A percentile compares a stretch with the other conserved stretches of the same genome.
phyloP scores from a whole-genome alignment of 2,797 vertebrate species.

The Pseudomugil tenellus region DNA sequence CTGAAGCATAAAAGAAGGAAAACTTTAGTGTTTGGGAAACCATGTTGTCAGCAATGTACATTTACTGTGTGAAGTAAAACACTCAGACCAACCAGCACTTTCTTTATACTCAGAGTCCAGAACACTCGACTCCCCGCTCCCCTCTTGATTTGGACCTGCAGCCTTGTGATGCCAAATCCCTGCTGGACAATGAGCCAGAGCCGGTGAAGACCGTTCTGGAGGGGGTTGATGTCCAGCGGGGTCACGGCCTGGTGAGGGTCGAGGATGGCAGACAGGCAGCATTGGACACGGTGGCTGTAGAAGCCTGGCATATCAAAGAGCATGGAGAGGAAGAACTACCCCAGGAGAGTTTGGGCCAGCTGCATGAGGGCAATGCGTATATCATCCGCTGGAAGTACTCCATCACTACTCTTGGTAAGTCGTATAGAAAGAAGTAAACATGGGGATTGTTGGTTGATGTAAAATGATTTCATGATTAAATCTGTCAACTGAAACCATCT shows the following conservation, averaged over 20 bases:
- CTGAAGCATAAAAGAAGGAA: background rate
- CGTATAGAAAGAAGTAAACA: background rate
- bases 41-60: too few relatives aligned
- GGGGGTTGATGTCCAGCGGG: constrained; percentile 83
- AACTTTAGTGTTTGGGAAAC: background rate
- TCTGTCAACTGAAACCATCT: background rate
- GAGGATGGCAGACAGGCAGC: constrained; percentile 82
- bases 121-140: constrained; percentile 41
- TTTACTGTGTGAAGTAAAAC: background rate
- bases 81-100: background rate
- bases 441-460: background rate
- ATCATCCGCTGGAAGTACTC: constrained; percentile 88
- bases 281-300: constrained; percentile 78
- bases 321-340: constrained; percentile 82
- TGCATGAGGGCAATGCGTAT: constrained; percentile 84
- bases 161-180: constrained; percentile 73
- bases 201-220: constrained; percentile 75
- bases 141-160: constrained; percentile 75
- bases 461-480: background rate
- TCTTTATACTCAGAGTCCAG: constrained; percentile 61
- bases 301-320: constrained; percentile 85
- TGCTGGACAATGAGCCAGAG: constrained; percentile 70
- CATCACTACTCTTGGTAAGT: constrained; percentile 83
- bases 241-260: constrained; percentile 77
- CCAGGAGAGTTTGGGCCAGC: constrained; percentile 77